Conservation (phyloP, 1,140 invertebrate genomes). For the Diprion similis region DNA sequence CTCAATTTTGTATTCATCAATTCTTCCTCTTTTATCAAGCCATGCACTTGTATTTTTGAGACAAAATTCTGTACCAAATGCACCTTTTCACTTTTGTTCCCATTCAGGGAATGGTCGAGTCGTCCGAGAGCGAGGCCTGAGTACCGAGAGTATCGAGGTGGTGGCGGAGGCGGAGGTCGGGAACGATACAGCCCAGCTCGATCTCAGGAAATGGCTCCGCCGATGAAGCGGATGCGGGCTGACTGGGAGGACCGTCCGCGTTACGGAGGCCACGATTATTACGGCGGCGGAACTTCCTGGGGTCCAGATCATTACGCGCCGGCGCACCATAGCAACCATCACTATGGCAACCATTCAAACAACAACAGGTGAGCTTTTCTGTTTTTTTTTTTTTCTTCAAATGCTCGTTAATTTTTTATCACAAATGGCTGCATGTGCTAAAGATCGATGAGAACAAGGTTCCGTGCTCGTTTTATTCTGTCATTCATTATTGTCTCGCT, state of each 20-base stretch:
- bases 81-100: constrained; percentile 20
- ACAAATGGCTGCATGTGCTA: not conserved
- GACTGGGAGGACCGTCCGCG: constrained; percentile 73
- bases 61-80: not conserved
- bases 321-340: constrained; percentile 62
- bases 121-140: constrained; percentile 67
- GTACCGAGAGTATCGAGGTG: constrained; percentile 74
- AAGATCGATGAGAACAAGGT: not conserved
- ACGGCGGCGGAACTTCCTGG: constrained; percentile 53
- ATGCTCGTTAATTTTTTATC: constrained; percentile 23
- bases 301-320: constrained; percentile 56
- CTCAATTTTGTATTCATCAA: no score
- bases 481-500: constrained; percentile 17
- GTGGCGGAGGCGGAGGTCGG: constrained; percentile 60
- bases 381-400: constrained; percentile 12
- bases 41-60: not conserved
- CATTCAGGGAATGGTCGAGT: constrained; percentile 66
- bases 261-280: constrained; percentile 58
- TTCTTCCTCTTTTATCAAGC: no score
- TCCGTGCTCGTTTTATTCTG: constrained; percentile 8
- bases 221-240: constrained; percentile 79
- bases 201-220: constrained; percentile 76
- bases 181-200: constrained; percentile 78
- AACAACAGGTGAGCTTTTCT: constrained; percentile 50
- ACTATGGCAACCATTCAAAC: constrained; percentile 62